Evolutionary conservation across 2,797 vertebrate genomes (phyloP).

Genomic region (Gymnoscopelus braueri): DNA sequence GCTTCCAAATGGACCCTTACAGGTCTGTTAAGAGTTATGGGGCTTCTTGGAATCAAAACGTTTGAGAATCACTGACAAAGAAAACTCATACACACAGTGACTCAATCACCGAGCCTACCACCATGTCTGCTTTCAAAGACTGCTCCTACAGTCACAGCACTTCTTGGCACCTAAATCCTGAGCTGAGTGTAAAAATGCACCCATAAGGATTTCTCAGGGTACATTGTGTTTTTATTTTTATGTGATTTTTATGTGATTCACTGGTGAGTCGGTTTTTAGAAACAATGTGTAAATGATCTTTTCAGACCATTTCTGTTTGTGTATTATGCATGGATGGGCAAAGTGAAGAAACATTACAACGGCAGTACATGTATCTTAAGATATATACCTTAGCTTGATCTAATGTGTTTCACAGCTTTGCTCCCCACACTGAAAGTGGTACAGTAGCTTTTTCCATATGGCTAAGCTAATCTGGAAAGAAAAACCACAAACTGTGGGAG

Average conservation of each 20-base stretch:
- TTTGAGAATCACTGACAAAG: too few species aligned
- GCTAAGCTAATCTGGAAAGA: constrained; percentile 62
- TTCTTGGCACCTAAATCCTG: constrained; percentile 24
- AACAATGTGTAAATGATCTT: constrained; percentile 36
- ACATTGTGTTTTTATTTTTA: too few species aligned
- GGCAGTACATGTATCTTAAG: constrained; percentile 29
- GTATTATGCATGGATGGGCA: constrained; percentile 12
- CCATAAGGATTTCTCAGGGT: too few species aligned
- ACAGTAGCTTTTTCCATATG: constrained; percentile 49
- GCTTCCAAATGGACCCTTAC: too few species aligned
- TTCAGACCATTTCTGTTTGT: constrained; percentile 17
- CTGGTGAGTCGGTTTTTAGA: constrained; percentile 7
- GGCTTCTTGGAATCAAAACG: too few species aligned
- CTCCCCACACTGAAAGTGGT: constrained; percentile 32
- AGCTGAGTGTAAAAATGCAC: too few species aligned
- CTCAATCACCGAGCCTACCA: background rate
- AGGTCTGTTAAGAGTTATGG: too few species aligned
- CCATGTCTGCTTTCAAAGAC: constrained; percentile 30
- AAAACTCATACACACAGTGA: too few species aligned
- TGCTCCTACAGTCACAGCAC: constrained; percentile 32
- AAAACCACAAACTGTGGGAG: constrained; percentile 70
- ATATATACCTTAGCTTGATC: constrained; percentile 37
- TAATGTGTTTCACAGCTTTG: constrained; percentile 72
- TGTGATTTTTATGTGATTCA: constrained; percentile 12
- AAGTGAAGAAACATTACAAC: constrained; percentile 42